Evolutionary conservation across 2,113 vertebrate species (phyloP).

Genomic region (Phylloscopus whistleri): DNA sequence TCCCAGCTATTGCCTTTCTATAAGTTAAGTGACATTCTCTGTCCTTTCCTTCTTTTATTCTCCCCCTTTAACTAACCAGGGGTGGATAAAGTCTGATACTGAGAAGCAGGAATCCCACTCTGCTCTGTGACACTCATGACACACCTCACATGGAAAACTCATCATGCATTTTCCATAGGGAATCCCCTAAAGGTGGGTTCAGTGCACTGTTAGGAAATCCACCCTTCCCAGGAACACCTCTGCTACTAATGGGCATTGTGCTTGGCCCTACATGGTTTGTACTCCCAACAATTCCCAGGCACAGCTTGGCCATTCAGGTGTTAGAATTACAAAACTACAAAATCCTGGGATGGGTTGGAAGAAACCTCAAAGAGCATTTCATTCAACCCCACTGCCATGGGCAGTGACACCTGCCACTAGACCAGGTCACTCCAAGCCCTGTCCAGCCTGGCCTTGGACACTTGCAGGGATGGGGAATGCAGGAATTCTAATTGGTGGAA

Average conservation of each 20-base stretch:
- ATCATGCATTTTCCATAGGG: neutral
- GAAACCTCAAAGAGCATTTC: neutral
- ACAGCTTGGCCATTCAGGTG: neutral
- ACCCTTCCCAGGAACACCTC: neutral
- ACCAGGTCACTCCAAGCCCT: neutral
- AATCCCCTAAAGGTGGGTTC: neutral
- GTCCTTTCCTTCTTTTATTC: neutral
- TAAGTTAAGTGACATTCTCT: neutral
- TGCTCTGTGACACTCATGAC: neutral
- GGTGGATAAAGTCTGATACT: neutral
- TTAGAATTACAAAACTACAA: neutral
- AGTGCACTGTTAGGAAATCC: neutral
- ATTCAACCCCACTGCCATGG: neutral
- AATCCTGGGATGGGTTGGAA: neutral
- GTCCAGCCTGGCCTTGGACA: neutral
- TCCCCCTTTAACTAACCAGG: neutral
- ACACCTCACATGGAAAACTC: neutral
- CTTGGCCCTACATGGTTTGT: no score
- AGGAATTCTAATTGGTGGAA: neutral
- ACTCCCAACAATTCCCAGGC: neutral
- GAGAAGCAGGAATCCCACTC: neutral
- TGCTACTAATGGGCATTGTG: accelerated
- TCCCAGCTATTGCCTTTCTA: neutral
- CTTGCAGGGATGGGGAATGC: neutral
- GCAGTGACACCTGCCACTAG: neutral